Conservation (phyloP, 2,888 invertebrate genomes). For the Alentia gelatinosa region DNA sequence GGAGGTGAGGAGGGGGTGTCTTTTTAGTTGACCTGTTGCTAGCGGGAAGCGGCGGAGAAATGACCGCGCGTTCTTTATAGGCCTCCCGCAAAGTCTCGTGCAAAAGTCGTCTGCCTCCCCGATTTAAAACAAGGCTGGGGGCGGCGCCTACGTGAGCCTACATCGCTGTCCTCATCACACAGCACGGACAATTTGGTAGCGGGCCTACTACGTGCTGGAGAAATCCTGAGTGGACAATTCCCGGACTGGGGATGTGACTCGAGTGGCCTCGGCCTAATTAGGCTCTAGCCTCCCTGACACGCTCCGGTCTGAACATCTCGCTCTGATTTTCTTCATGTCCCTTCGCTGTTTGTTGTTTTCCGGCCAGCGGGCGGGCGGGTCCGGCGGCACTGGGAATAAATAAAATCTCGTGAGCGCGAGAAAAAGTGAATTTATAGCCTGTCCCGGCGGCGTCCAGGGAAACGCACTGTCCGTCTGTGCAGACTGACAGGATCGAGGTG, state of each 20-base stretch:
- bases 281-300: not conserved
- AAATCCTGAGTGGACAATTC: slow-evolving; percentile 1
- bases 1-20: no score
- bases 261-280: not conserved
- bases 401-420: not conserved
- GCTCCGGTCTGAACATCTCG: not conserved
- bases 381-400: not conserved
- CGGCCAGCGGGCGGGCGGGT: not conserved
- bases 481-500: not conserved
- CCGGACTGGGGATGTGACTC: not conserved
- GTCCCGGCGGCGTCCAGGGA: not conserved
- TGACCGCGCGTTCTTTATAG: no score
- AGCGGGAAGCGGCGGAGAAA: no score
- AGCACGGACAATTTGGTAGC: no score
- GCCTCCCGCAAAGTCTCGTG: no score
- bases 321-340: not conserved
- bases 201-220: no score
- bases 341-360: not conserved
- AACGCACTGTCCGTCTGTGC: not conserved
- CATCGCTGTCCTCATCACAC: no score
- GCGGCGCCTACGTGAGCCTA: no score
- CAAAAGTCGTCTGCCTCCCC: no score
- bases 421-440: not conserved
- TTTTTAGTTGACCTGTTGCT: no score
- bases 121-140: no score